These are phyloP conservation scores for Ellobium chinense DNA, from an alignment of 2,888 invertebrate genomes.

Conservation along the genomic window DNA sequence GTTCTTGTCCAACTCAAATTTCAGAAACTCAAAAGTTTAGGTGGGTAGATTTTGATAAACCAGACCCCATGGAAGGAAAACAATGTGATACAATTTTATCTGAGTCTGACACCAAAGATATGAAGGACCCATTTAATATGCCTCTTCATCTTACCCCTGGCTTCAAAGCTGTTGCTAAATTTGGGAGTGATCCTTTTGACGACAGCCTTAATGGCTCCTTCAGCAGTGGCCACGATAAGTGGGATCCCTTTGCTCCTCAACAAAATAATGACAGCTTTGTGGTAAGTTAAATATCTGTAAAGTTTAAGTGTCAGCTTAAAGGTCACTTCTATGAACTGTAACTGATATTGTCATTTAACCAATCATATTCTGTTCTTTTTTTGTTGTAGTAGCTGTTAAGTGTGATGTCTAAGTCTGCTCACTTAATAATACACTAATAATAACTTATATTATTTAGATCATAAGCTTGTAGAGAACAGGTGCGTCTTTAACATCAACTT, in stretches of 20 bases:
- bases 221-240: not conserved
- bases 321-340: no score
- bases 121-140: slow-evolving; percentile 31
- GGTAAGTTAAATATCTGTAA: slow-evolving; percentile 28
- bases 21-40: not conserved
- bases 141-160: slow-evolving; percentile 40
- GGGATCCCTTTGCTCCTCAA: slow-evolving; percentile 32
- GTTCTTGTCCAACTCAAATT: not conserved
- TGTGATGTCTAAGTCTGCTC: no score
- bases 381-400: no score
- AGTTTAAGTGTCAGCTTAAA: no score
- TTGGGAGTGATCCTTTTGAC: slow-evolving; percentile 45
- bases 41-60: slow-evolving; percentile 21
- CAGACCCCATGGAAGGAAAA: not conserved
- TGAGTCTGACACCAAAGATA: not conserved
- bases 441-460: no score
- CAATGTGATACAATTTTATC: not conserved
- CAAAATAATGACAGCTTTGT: not conserved
- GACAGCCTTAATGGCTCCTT: slow-evolving; percentile 9
- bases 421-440: no score
- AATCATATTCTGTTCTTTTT: no score
- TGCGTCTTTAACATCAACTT: no score
- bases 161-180: slow-evolving; percentile 45
- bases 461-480: no score
- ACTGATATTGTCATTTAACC: no score